Percentiles rank a stretch among this genome's conserved stretches.
Evolutionary conservation across 2,113 vertebrate genomes (phyloP).

Genomic region (Percina caprodes): DNA sequence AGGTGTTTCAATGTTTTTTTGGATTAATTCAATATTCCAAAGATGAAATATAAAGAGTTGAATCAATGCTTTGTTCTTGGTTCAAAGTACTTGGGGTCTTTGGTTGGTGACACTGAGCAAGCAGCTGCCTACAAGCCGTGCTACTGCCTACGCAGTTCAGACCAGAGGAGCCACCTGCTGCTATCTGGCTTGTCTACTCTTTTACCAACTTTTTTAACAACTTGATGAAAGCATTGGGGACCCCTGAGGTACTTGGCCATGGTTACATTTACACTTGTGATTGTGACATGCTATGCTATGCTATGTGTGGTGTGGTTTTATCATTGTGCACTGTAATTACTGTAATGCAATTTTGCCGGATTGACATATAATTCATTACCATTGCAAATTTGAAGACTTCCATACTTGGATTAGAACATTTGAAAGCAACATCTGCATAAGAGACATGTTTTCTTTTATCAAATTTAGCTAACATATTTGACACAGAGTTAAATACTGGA

Average conservation of each 20-base stretch:
- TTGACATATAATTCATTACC: background rate
- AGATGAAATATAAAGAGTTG: conserved; percentile 38
- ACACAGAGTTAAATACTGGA: background rate
- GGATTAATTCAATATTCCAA: conserved; percentile 18
- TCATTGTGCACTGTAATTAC: background rate
- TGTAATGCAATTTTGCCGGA: background rate
- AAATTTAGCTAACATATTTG: background rate
- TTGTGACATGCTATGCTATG: background rate
- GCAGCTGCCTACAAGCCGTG: conserved; percentile 39
- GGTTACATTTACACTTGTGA: background rate
- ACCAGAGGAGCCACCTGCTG: conserved; percentile 49
- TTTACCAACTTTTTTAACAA: conserved; percentile 26
- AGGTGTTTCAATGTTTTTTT: conserved; percentile 2
- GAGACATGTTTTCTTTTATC: background rate
- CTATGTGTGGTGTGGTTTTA: no score
- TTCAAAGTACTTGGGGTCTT: conserved; percentile 48
- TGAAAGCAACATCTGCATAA: background rate
- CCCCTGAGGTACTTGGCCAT: background rate
- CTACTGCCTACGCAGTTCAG: conserved; percentile 31
- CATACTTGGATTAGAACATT: background rate
- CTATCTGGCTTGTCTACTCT: conserved; percentile 9
- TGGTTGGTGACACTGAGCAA: conserved; percentile 45
- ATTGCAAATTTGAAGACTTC: background rate
- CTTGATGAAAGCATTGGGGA: background rate
- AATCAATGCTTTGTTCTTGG: conserved; percentile 45